Evolutionary conservation across 2,113 vertebrate species (phyloP).

Genomic region (Scalopus aquaticus): DNA sequence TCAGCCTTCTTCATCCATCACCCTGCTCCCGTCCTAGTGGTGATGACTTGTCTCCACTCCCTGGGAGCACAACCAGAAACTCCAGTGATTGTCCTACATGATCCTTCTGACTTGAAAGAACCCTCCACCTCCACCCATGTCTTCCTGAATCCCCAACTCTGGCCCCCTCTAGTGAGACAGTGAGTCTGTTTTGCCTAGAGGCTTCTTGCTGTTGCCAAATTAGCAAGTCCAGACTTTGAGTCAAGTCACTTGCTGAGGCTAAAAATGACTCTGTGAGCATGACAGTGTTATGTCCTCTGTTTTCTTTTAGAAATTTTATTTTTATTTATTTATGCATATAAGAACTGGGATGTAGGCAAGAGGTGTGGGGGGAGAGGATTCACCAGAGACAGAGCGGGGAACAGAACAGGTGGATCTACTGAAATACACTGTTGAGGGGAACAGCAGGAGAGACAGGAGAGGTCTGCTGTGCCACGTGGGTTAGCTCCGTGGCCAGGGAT

Average conservation of each 20-base stretch:
- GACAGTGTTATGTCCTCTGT: background rate
- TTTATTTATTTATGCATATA: too few species aligned
- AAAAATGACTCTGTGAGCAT: background rate
- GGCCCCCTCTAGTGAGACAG: too few species aligned
- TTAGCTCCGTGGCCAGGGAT: too few species aligned
- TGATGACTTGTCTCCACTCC: background rate
- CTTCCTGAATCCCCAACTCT: background rate
- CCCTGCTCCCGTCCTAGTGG: background rate
- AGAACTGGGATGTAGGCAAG: too few species aligned
- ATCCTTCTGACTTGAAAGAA: background rate
- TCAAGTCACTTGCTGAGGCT: background rate
- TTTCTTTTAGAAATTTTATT: too few species aligned
- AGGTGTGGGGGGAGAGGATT: too few species aligned
- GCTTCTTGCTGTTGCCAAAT: background rate
- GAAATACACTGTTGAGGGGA: too few species aligned
- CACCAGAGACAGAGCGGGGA: too few species aligned
- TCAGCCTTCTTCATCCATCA: background rate
- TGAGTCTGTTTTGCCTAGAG: background rate
- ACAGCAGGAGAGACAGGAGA: too few species aligned
- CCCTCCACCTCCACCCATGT: too few species aligned
- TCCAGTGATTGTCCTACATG: background rate
- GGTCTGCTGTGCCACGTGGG: too few species aligned
- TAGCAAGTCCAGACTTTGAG: background rate
- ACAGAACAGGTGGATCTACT: too few species aligned
- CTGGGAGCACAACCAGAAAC: background rate